Evolutionary conservation across 2,113 vertebrate genomes (phyloP).

Genomic region (Suncus etruscus): DNA sequence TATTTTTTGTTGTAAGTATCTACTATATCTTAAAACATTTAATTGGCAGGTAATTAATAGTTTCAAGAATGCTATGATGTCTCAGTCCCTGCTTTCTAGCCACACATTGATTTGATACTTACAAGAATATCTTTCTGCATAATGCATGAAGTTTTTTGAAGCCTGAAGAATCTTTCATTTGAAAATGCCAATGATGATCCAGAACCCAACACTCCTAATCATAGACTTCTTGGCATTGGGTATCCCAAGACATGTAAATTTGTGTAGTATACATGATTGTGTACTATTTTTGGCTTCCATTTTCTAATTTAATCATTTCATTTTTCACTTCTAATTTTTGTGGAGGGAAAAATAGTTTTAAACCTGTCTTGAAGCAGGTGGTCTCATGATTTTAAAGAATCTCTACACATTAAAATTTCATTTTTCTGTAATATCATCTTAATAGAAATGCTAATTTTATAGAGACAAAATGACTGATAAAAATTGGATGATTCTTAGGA

Average conservation of each 20-base stretch:
- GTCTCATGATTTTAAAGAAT: slow-evolving; percentile 67
- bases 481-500: slow-evolving; percentile 71
- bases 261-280: slow-evolving; percentile 9
- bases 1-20: too few species aligned
- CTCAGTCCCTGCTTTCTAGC: neutral
- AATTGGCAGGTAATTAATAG: neutral
- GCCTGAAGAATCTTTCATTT: neutral
- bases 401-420: slow-evolving; percentile 71
- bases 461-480: slow-evolving; percentile 68
- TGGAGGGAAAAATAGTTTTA: slow-evolving; percentile 31
- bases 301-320: slow-evolving; percentile 51
- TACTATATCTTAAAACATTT: neutral
- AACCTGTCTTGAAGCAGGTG: slow-evolving; percentile 59
- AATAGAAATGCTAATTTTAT: slow-evolving; percentile 75
- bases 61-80: neutral
- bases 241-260: neutral
- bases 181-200: neutral
- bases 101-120: neutral
- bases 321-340: slow-evolving; percentile 63
- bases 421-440: slow-evolving; percentile 76
- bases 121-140: neutral
- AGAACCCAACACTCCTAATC: neutral
- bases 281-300: slow-evolving; percentile 23
- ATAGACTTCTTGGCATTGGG: neutral
- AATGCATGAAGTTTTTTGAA: neutral